These are phyloP conservation scores for Hydrotaea cyrtoneurina DNA, from an alignment of 2,888 invertebrate genomes.

Conservation along the genomic window DNA sequence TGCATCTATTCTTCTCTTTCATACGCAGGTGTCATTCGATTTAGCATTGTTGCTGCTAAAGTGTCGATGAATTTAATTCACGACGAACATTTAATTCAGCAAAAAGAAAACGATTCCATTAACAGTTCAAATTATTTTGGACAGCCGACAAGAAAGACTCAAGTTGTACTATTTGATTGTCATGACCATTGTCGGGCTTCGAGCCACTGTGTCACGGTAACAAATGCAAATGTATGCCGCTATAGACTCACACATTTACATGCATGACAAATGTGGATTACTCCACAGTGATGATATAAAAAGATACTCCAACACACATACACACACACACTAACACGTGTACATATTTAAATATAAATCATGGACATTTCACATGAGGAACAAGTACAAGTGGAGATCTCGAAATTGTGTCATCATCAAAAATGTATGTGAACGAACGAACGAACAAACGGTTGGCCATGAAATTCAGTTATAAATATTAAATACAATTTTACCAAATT, in stretches of 20 bases:
- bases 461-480: slow-evolving; percentile 37
- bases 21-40: no score
- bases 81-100: no score
- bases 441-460: not conserved
- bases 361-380: not conserved
- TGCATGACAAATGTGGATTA: not conserved
- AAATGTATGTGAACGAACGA: not conserved
- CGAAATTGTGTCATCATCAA: not conserved
- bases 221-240: not conserved
- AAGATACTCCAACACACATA: not conserved
- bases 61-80: no score
- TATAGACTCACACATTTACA: not conserved
- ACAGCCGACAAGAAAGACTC: no score
- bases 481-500: slow-evolving; percentile 29
- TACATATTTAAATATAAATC: not conserved
- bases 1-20: no score
- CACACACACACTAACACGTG: not conserved
- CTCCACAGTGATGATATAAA: not conserved
- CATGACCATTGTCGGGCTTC: no score
- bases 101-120: no score
- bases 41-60: no score
- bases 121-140: no score
- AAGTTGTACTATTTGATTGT: no score
- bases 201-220: not conserved
- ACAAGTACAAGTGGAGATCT: not conserved